These are phyloP conservation scores for Ctenosaura bakeri DNA, from an alignment of 2,797 vertebrate genomes.

Conservation along the genomic window DNA sequence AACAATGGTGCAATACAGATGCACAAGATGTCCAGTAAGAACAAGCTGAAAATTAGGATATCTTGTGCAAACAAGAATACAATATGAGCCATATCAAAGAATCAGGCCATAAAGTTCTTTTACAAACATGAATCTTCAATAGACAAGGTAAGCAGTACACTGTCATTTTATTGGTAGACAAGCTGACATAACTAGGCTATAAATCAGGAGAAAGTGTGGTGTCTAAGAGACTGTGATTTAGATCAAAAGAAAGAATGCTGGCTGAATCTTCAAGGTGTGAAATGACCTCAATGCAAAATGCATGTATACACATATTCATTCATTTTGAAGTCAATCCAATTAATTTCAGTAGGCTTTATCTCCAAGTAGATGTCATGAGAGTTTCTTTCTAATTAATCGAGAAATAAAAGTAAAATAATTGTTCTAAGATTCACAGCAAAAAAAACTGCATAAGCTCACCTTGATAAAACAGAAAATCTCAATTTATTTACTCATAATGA, in stretches of 20 bases:
- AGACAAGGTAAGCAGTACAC: background rate
- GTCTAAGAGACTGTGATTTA: background rate
- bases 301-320: background rate
- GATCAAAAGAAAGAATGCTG: background rate
- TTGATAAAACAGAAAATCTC: slow-evolving; percentile 1
- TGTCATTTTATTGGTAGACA: background rate
- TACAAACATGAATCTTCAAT: background rate
- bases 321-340: background rate
- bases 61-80: background rate
- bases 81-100: background rate
- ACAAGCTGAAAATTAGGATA: background rate
- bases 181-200: slow-evolving; percentile 9
- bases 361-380: background rate
- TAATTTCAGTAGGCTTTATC: background rate
- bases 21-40: too few relatives aligned
- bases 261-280: background rate
- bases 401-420: background rate
- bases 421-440: background rate
- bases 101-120: background rate
- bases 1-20: background rate
- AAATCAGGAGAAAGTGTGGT: background rate
- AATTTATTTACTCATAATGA: background rate
- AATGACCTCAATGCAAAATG: background rate
- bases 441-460: background rate
- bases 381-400: background rate